These are phyloP conservation scores for Leptinotarsa defecta DNA, from an alignment of 1,140 invertebrate genomes.

Conservation along the genomic window DNA sequence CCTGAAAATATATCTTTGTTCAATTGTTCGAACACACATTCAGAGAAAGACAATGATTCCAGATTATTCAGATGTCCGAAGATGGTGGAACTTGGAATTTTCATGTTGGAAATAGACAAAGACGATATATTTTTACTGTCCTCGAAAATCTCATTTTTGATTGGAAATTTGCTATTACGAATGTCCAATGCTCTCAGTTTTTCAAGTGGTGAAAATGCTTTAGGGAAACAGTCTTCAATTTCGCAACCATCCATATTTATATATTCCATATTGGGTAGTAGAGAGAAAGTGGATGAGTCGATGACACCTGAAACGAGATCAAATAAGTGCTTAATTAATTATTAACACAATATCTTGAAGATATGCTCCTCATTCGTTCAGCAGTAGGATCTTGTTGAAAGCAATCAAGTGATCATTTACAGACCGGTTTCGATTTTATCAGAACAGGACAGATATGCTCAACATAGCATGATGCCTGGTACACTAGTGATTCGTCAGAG, in stretches of 20 bases:
- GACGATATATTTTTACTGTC: constrained; percentile 5
- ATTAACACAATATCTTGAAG: no score
- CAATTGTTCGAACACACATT: neutral
- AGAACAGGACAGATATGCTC: no score
- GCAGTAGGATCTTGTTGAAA: no score
- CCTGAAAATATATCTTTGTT: constrained; percentile 9
- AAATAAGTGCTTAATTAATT: no score
- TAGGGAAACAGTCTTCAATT: constrained; percentile 5
- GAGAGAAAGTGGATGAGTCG: constrained; percentile 6
- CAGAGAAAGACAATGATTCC: neutral
- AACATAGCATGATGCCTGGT: no score
- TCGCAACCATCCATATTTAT: constrained; percentile 3
- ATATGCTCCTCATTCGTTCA: no score
- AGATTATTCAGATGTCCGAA: constrained; percentile 4
- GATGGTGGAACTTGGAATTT: neutral
- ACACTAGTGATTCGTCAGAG: no score
- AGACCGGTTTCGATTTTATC: no score
- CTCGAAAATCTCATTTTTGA: constrained; percentile 2
- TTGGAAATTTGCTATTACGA: constrained; percentile 6
- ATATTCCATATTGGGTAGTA: constrained; percentile 6
- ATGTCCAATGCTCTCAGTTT: constrained; percentile 13
- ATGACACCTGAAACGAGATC: constrained; percentile 6
- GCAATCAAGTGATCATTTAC: no score
- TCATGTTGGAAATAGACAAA: neutral
- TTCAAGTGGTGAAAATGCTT: neutral